Percentiles rank a stretch among this genome's conserved stretches.
Evolutionary conservation across 2,797 vertebrate genomes (phyloP).

Genomic region (Vultur gryphus): DNA sequence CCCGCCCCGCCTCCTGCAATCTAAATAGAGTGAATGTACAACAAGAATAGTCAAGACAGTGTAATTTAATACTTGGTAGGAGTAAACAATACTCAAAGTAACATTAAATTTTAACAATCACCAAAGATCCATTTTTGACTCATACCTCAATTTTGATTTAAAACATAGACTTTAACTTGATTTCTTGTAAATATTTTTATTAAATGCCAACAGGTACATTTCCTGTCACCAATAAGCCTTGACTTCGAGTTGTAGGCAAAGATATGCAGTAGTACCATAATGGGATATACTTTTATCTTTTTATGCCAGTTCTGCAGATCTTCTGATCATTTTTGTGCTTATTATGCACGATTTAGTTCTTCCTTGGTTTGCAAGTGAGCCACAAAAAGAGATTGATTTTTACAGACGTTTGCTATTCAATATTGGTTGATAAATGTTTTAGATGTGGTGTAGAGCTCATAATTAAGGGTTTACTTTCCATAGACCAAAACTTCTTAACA

Average conservation of each 20-base stretch:
- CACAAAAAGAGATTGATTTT: conserved; percentile 46
- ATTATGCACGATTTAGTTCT: conserved; percentile 27
- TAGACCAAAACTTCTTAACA: neutral
- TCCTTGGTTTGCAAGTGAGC: conserved; percentile 19
- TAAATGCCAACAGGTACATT: neutral
- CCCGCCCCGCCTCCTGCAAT: fast-evolving
- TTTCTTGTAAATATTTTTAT: neutral
- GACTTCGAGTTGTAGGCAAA: neutral
- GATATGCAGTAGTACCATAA: neutral
- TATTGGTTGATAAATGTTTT: conserved; percentile 50
- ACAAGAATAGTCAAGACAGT: neutral
- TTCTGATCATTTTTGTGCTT: conserved; percentile 35
- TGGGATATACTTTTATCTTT: conserved; percentile 4
- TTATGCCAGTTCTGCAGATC: conserved; percentile 5
- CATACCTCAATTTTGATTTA: neutral
- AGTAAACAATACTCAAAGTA: neutral
- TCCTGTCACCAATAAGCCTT: neutral
- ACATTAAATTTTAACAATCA: neutral
- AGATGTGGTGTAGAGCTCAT: neutral
- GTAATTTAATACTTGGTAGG: neutral
- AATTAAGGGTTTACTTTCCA: conserved; percentile 25
- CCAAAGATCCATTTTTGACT: neutral
- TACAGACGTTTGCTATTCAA: conserved; percentile 34
- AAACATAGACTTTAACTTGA: neutral
- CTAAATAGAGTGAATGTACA: neutral